Conservation (phyloP, 2,888 invertebrate species). For the Sthenelais limicola region DNA sequence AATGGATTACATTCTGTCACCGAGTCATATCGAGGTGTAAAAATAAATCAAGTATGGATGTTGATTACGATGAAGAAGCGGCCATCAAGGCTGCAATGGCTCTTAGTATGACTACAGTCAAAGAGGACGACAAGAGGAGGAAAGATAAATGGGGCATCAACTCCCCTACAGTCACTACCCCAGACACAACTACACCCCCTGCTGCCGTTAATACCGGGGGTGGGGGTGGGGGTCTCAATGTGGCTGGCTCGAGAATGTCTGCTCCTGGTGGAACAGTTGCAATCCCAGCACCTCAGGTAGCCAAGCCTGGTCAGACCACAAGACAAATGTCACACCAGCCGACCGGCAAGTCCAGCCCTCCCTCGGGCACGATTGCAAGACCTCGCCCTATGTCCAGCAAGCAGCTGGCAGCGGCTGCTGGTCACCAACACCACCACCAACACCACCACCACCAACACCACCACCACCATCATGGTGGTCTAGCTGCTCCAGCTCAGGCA, state of each 20-base stretch:
- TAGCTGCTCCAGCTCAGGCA: slow-evolving; percentile 3
- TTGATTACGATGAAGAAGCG: slow-evolving; percentile 46
- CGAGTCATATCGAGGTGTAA: no score
- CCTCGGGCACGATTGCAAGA: slow-evolving; percentile 26
- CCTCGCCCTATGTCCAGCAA: slow-evolving; percentile 28
- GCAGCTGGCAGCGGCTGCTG: background rate
- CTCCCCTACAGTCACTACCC: background rate
- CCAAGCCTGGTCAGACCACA: background rate
- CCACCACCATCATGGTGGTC: background rate
- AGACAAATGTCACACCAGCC: slow-evolving; percentile 12
- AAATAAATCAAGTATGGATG: background rate
- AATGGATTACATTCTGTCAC: background rate
- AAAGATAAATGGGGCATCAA: slow-evolving; percentile 36
- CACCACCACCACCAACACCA: background rate
- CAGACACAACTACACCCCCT: no score
- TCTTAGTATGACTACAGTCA: slow-evolving; percentile 49
- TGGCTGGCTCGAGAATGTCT: background rate
- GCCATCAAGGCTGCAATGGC: slow-evolving; percentile 47
- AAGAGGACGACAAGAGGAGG: slow-evolving; percentile 48
- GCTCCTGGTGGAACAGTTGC: background rate
- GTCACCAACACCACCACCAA: background rate
- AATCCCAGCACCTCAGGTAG: background rate
- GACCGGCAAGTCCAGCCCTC: slow-evolving; percentile 1
- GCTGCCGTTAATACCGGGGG: no score
- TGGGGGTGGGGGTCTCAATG: background rate